Evolutionary conservation across 2,797 vertebrate genomes (phyloP), one percentile per base, ranked within the genome.

Genomic region (Halcyon badia): DNA sequence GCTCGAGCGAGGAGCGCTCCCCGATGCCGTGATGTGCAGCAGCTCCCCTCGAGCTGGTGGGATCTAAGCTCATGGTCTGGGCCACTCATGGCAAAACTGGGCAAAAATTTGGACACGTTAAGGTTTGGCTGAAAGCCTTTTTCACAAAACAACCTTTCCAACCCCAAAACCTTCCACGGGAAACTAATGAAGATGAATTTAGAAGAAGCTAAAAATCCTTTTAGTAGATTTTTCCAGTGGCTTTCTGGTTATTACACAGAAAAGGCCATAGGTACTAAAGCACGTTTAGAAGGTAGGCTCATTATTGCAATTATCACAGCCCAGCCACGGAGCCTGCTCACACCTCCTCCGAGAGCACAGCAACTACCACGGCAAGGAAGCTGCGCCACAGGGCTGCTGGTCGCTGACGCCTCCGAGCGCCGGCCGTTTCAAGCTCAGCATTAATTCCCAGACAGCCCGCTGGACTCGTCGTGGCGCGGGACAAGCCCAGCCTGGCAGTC

Each of bases 331-430:
- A 61, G 49, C n/a, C 65, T 19, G 44, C 39, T 58, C 28, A 17
- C 8, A 0, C 70, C 81, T 77, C 56, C 2, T 5, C 41, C 68
- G 6, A 1, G 17, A 51, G 64, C 31, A 2, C 75, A 33, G 72
- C 39, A 66, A 7, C 72, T 11, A 17, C 4, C 1, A 33, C 18
- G 8, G 3, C 2, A 2, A 69, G 71, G 42, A 75, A 49, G 21
- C 5, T 0, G 7, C 1, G 4, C 33, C 2, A 22, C 14, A 2
- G 0, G 15, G 65, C 33, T 25, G 22, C 3, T 5, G 39, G 56
- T 3, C 39, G 35, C 57, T 6, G 0, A 25, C 39, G 11, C 33
- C 33, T 58, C 61, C 14, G 2, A 51, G 41, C 19, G 4, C 8
- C 20, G 0, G 0, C 33, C 17, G 7, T 6, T 14, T 17, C 22